Conservation (phyloP, 2,888 invertebrate genomes). For the Troilus luridus region DNA sequence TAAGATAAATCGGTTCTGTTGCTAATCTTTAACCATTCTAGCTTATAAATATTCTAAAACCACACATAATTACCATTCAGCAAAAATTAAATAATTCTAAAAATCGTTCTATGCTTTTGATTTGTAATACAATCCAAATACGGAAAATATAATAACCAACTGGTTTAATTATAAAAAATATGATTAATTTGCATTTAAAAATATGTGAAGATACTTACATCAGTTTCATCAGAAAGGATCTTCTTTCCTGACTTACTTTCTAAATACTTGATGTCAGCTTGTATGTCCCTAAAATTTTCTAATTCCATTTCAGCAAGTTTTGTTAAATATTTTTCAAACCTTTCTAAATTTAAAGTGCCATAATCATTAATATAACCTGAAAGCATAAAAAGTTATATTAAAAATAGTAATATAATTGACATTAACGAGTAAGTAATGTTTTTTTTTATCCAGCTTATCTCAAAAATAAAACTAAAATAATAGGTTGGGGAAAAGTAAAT, state of each 20-base stretch:
- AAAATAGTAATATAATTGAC: not conserved
- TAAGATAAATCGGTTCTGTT: too few species aligned
- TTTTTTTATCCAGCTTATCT: not conserved
- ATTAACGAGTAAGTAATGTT: not conserved
- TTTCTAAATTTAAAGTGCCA: conserved; percentile 84
- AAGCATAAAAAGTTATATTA: conserved; percentile 64
- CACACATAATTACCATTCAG: too few species aligned
- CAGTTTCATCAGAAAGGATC: conserved; percentile 6
- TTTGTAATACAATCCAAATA: not conserved
- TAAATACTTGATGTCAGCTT: conserved; percentile 87
- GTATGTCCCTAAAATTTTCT: conserved; percentile 82
- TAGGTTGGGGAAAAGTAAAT: too few species aligned
- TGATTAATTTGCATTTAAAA: not conserved
- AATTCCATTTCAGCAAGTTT: conserved; percentile 81
- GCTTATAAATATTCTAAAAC: too few species aligned
- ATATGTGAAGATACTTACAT: conserved; percentile 7
- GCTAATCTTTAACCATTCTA: too few species aligned
- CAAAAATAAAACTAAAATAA: not conserved
- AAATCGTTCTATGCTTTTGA: not conserved
- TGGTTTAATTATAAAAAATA: not conserved
- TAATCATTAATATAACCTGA: conserved; percentile 93
- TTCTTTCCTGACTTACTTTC: conserved; percentile 82
- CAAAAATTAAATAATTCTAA: too few species aligned
- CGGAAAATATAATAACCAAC: not conserved
- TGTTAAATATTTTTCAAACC: conserved; percentile 90